Evolutionary conservation across 1,140 invertebrate genomes (phyloP).

Genomic region (Aplysia californica): DNA sequence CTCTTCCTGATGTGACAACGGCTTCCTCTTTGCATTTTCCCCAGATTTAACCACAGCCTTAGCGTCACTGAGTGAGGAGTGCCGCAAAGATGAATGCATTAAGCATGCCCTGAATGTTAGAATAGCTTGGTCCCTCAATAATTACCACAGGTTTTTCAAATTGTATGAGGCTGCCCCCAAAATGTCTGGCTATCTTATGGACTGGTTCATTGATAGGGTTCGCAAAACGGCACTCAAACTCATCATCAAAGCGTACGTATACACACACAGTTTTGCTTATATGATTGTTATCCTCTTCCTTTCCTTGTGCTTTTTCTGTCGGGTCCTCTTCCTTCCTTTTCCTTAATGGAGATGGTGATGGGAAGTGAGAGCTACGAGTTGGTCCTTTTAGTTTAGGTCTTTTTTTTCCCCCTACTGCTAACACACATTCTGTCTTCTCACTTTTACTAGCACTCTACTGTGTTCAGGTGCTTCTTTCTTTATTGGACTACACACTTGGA

Average conservation of each 20-base stretch:
- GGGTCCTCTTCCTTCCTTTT: neutral
- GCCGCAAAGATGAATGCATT: constrained; percentile 87
- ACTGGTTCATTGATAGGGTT: constrained; percentile 96
- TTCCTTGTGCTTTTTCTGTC: neutral
- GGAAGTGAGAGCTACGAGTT: neutral
- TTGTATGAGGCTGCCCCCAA: constrained; percentile 88
- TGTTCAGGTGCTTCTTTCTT: no score
- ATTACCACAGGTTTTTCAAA: constrained; percentile 92
- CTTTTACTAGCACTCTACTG: no score
- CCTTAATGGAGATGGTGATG: no score
- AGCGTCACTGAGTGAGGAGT: constrained; percentile 80
- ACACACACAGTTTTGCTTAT: neutral
- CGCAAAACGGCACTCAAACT: constrained; percentile 89
- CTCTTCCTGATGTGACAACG: no score
- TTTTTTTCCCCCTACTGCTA: neutral
- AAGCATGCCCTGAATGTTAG: constrained; percentile 87
- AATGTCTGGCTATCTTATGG: constrained; percentile 96
- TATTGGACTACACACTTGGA: no score
- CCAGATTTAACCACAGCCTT: constrained; percentile 93
- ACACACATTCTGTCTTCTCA: neutral
- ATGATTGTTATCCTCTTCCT: neutral
- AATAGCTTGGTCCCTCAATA: constrained; percentile 90
- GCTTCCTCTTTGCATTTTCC: no score
- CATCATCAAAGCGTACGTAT: constrained; percentile 96
- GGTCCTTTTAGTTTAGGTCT: neutral